Conservation (phyloP, 2,888 invertebrate genomes). For the Caenorhabditis sp. region DNA sequence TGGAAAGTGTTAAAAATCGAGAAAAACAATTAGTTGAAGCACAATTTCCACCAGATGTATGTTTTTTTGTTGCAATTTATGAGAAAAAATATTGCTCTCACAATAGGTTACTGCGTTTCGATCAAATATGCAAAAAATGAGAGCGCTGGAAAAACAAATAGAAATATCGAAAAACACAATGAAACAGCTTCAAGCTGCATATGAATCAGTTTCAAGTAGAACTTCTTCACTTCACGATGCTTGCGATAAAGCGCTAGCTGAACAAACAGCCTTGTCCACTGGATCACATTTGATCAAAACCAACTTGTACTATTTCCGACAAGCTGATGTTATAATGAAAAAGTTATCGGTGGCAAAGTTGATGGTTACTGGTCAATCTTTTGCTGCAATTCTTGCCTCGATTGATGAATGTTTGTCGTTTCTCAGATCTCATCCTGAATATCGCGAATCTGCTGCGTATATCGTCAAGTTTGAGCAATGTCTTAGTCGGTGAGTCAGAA, state of each 20-base stretch:
- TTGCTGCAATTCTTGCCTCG: conserved; percentile 66
- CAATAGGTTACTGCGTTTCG: conserved; percentile 46
- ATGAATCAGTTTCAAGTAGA: conserved; percentile 62
- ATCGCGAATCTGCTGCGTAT: conserved; percentile 60
- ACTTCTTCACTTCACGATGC: conserved; percentile 68
- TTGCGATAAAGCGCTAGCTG: conserved; percentile 66
- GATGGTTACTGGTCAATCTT: conserved; percentile 64
- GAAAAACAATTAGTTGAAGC: conserved; percentile 29
- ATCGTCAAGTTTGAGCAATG: conserved; percentile 67
- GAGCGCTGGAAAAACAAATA: conserved; percentile 42
- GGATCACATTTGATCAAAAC: conserved; percentile 67
- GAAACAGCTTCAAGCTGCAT: conserved; percentile 55
- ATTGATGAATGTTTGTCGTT: conserved; percentile 66
- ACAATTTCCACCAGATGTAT: conserved; percentile 31
- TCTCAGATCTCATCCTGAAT: conserved; percentile 62
- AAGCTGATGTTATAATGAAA: conserved; percentile 69
- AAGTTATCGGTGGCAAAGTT: conserved; percentile 60
- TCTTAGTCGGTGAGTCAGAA: conserved; percentile 54
- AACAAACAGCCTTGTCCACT: conserved; percentile 66
- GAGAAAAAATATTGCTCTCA: no score
- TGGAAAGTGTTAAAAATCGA: conserved; percentile 22
- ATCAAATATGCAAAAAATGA: conserved; percentile 45
- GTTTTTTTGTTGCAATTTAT: no score
- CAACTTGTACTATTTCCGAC: conserved; percentile 68
- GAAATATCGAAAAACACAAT: conserved; percentile 53